These are phyloP conservation scores for Echinarachnius parma DNA, from an alignment of 53 echinoderm and acorn worm genomes.

Conservation along the genomic window DNA sequence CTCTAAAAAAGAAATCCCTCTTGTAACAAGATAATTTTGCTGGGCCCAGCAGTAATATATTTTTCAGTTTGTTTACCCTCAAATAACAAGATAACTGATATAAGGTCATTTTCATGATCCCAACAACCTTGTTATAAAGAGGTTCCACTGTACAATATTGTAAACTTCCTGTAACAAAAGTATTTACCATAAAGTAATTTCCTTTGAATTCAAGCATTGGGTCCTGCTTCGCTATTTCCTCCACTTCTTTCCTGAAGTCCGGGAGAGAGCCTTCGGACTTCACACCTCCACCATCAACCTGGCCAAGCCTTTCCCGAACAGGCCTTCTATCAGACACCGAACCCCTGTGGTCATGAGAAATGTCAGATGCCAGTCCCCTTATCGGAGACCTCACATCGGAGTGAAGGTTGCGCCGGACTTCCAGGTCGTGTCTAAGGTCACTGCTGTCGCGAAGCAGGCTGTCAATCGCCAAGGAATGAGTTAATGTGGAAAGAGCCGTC, in stretches of 20 bases:
- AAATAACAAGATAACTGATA: too few species aligned
- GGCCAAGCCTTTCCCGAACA: constrained; percentile 75
- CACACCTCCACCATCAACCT: constrained; percentile 7
- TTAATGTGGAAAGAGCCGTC: constrained; percentile 8
- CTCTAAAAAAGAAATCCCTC: too few species aligned
- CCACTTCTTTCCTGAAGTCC: constrained; percentile 58
- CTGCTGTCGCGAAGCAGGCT: constrained; percentile 18
- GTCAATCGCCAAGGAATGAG: not conserved
- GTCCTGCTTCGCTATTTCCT: constrained; percentile 33
- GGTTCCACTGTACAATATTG: too few species aligned
- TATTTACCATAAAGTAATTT: too few species aligned
- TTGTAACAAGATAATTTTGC: too few species aligned
- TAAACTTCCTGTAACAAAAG: too few species aligned
- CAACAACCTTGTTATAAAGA: too few species aligned
- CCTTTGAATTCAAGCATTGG: constrained; percentile 17
- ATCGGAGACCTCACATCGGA: constrained; percentile 28
- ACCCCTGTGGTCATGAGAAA: constrained; percentile 13
- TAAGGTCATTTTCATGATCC: too few species aligned
- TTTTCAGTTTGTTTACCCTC: too few species aligned
- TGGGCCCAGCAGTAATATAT: too few species aligned
- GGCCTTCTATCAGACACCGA: constrained; percentile 62
- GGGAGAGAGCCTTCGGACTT: constrained; percentile 32
- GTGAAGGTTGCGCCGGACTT: constrained; percentile 46
- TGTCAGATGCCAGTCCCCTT: not conserved
- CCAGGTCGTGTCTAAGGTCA: constrained; percentile 63